A percentile compares a stretch with the other conserved stretches of the same genome.
Conservation (phyloP, 1,140 invertebrate genomes). For the Drosophila rhopaloa region DNA sequence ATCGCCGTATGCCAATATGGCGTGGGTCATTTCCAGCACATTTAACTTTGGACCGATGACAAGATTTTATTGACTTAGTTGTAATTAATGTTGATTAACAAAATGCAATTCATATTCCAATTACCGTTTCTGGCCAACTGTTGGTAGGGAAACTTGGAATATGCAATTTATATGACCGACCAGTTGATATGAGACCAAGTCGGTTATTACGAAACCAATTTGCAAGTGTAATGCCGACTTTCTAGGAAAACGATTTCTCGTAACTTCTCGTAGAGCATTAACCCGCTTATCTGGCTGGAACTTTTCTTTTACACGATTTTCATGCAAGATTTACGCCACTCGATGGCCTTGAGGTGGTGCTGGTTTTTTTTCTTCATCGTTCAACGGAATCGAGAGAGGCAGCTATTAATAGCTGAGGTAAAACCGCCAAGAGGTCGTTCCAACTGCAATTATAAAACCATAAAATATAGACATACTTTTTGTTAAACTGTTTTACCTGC, state of each 20-base stretch:
- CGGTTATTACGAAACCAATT: constrained; percentile 23
- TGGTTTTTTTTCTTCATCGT: constrained; percentile 42
- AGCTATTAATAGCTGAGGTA: constrained; percentile 64
- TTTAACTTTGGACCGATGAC: constrained; percentile 1
- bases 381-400: constrained; percentile 26
- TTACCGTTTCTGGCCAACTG: constrained; percentile 13
- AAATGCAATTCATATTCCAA: constrained; percentile 42
- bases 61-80: constrained; percentile 23
- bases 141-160: constrained; percentile 2
- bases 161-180: constrained; percentile 3
- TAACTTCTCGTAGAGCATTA: constrained; percentile 36
- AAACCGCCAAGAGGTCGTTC: constrained; percentile 65
- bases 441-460: constrained; percentile 67
- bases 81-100: constrained; percentile 42
- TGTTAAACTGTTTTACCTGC: constrained; percentile 59
- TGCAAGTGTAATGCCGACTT: constrained; percentile 29
- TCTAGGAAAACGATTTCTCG: constrained; percentile 15
- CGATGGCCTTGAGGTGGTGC: constrained; percentile 63
- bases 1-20: not conserved
- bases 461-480: constrained; percentile 57
- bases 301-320: constrained; percentile 54
- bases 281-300: constrained; percentile 42
- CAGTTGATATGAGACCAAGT: constrained; percentile 2
- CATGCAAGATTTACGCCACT: constrained; percentile 66
- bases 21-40: constrained; percentile 14